These are phyloP conservation scores for Axinella damicornis DNA, from an alignment of 37 sponge, comb jelly and placozoan genomes.

Conservation along the genomic window DNA sequence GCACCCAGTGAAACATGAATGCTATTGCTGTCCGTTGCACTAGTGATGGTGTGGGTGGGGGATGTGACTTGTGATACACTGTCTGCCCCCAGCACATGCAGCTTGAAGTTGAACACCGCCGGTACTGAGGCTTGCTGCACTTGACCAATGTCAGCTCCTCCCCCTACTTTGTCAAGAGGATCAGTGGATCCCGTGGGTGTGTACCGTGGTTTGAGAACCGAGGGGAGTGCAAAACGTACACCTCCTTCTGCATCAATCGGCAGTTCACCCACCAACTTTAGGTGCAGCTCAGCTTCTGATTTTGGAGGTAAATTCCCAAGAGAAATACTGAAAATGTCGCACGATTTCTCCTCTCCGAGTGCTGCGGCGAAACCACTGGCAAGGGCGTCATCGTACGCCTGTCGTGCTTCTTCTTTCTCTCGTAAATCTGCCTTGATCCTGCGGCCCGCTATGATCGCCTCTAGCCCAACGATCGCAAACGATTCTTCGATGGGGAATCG, in stretches of 20 bases:
- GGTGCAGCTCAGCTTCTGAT: slow-evolving; percentile 57
- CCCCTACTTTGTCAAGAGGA: background rate
- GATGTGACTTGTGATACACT: slow-evolving; percentile 48
- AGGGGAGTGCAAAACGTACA: slow-evolving; percentile 63
- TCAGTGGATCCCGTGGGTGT: slow-evolving; percentile 34
- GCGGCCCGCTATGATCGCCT: slow-evolving; percentile 68
- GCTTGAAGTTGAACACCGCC: slow-evolving; percentile 44
- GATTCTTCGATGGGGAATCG: slow-evolving; percentile 79
- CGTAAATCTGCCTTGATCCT: slow-evolving; percentile 66
- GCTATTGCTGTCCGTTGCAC: background rate
- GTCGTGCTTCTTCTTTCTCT: slow-evolving; percentile 80
- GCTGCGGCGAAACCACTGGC: slow-evolving; percentile 79
- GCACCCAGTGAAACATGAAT: slow-evolving; percentile 24
- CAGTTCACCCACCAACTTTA: slow-evolving; percentile 73
- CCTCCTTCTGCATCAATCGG: slow-evolving; percentile 58
- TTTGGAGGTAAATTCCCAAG: slow-evolving; percentile 83
- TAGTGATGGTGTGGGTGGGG: slow-evolving; percentile 59
- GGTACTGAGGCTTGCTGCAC: slow-evolving; percentile 10
- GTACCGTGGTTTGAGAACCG: slow-evolving; percentile 68
- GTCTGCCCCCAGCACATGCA: slow-evolving; percentile 9
- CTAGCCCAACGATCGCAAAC: slow-evolving; percentile 75
- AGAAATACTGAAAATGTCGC: slow-evolving; percentile 82
- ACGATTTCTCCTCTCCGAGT: slow-evolving; percentile 67
- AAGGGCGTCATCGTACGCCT: slow-evolving; percentile 78
- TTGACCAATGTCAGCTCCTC: background rate